Base-by-base conservation (phyloP, 2,888 invertebrate genomes). In the Tyria jacobaeae region DNA sequence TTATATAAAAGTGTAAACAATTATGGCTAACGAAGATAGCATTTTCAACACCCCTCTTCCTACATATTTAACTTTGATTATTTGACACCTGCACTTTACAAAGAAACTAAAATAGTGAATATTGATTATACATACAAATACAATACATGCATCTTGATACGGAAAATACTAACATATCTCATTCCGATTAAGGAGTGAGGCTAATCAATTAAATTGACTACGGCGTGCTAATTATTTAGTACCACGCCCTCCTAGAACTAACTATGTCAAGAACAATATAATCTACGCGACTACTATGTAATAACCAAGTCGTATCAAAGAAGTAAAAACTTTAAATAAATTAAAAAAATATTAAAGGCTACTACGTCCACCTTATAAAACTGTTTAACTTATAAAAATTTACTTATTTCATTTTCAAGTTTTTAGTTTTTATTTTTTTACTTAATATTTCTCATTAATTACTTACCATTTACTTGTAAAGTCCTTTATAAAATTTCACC, bases 91-190 rank as follows among this genome's bases (percentile, higher is more conserved):
- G 35, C 35, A 12, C 35, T 41, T 41, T 41, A 41, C n/a, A 41
- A 41, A 41, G 17, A 41, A 41, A 41, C 41, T n/a, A n/a, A 41
- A 41, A 41, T 41, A 41, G 17, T 41, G 41, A 41, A 41, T 41
- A 17, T 41, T 41, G 41, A 41, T 41, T 4, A 41, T 14, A 41
- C 41, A 41, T 41, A 41, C 41, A 41, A 41, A 17, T 17, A 41
- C n/a, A 41, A 41, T n/a, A 41, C 41, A 41, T 41, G 17, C 3
- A 41, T 41, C 41, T 41, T 41, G 14, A 41, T 41, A 17, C n/a
- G 41, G 3, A 17, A 41, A 41, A 41, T 41, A 41, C 17, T 41
- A 17, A 41, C 41, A 41, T 41, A 41, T 41, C 41, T 41, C 41
- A 41, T n/a, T 17, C 17, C 17, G 17, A 41, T 41, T 41, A 21